Conservation (phyloP, 1,140 invertebrate genomes). For the Neodiprion fabricii region DNA sequence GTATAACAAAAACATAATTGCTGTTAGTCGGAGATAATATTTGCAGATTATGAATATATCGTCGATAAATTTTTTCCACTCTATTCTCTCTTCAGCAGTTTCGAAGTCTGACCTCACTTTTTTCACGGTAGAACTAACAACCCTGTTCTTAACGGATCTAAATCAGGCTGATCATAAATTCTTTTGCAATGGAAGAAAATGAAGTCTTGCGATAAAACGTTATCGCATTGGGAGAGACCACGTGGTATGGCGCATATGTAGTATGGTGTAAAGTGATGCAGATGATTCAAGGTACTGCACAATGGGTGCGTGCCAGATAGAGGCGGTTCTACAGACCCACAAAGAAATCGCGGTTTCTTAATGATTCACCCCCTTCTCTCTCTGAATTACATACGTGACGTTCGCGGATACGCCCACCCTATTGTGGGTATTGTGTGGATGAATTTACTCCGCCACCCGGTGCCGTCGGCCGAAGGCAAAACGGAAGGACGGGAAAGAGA, state of each 20-base stretch:
- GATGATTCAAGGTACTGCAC: slow-evolving; percentile 40
- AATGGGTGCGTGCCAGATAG: slow-evolving; percentile 45
- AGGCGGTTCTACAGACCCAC: slow-evolving; percentile 28
- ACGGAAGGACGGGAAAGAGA: not conserved
- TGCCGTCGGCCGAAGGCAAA: not conserved
- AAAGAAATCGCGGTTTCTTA: slow-evolving; percentile 37
- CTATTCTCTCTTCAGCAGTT: too few species aligned
- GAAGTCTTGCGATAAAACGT: not conserved
- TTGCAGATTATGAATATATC: too few species aligned
- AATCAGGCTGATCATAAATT: not conserved
- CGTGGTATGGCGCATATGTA: not conserved
- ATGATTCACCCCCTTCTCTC: slow-evolving; percentile 35
- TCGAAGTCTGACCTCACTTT: not conserved
- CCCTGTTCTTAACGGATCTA: not conserved
- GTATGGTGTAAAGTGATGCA: slow-evolving; percentile 36
- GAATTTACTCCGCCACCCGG: slow-evolving; percentile 5
- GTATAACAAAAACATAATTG: too few species aligned
- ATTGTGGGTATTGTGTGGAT: slow-evolving; percentile 8
- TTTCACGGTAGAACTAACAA: not conserved
- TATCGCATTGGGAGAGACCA: not conserved
- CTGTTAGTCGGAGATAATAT: too few species aligned
- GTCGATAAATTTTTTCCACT: too few species aligned
- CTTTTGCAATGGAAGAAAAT: not conserved
- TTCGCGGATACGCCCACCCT: not conserved
- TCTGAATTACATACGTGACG: slow-evolving; percentile 23